Evolutionary conservation across 2,797 vertebrate genomes (phyloP), one percentile per base, ranked within the genome.

Genomic region (Leptodon cayanensis): DNA sequence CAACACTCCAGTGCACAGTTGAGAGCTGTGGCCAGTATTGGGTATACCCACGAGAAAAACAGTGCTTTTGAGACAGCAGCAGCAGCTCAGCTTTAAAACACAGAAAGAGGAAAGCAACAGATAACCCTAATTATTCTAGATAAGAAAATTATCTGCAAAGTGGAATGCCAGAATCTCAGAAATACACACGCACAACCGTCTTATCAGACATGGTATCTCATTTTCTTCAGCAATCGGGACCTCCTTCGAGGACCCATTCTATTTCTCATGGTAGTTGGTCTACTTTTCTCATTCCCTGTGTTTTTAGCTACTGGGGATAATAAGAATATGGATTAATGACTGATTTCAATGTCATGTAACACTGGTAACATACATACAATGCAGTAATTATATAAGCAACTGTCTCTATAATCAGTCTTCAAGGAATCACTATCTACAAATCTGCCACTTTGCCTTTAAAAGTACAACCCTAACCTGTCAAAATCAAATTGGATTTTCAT

Each of bases 401-500:
- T 86, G 54, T 89, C 86, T 87, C 90, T 40, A 24, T 80, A 95
- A 92, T 89, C 69, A 52, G 55, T 90, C 84, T 96, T 87, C 58
- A 71, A 73, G 83, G 78, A 92, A 76, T 57, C 71, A 21, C 82
- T 88, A 92, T 62, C 88, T 92, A 91, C 44, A 85, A 83, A 92
- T 93, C 95, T 96, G 86, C n/a, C 83, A 92, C 62, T 93, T 70
- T 31, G 61, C 76, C 78, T 97, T 93, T 87, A 81, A 49, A 87
- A 85, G 62, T 80, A 94, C 88, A 96, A 73, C 55, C 54, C 20
- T 72, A 76, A 62, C 83, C 57, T 80, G 80, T 76, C 88, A 96
- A 95, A 95, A 93, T 76, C 66, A 71, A 67, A 96, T 54, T 69
- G 79, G 67, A 84, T 94, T 95, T 96, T 93, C 85, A 92, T 96